phyloP scores from a whole-genome alignment of 1,140 invertebrate species.

The Drusus annulatus region DNA sequence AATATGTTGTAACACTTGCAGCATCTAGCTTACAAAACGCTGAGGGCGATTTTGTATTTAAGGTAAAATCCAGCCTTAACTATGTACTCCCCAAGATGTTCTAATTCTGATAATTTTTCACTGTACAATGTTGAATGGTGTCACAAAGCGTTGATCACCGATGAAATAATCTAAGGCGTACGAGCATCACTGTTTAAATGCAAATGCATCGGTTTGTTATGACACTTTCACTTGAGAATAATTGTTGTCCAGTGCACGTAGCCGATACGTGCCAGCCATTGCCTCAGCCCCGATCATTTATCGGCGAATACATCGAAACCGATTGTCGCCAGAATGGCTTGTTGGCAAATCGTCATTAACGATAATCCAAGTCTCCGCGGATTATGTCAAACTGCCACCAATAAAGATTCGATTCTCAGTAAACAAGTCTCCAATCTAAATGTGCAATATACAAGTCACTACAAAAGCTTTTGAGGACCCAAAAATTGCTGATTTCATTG shows the following conservation, averaged over 20 bases:
- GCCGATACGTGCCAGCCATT: conserved; percentile 12
- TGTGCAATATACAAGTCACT: no score
- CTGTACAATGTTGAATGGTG: not conserved
- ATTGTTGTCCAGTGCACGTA: conserved; percentile 35
- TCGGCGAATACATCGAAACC: conserved; percentile 13
- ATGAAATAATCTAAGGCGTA: conserved; percentile 13
- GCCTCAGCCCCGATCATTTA: conserved; percentile 27
- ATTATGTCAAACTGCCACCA: no score
- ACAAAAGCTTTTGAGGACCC: no score
- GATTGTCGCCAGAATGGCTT: conserved; percentile 26
- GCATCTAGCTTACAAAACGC: not conserved
- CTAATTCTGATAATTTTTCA: not conserved
- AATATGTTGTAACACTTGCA: no score
- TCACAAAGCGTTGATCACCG: not conserved
- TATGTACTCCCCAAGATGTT: not conserved
- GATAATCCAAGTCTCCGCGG: no score
- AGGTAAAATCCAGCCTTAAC: not conserved
- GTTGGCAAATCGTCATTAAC: conserved; percentile 23
- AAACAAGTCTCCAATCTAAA: no score
- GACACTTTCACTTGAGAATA: conserved; percentile 34
- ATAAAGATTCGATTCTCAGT: no score
- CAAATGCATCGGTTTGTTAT: conserved; percentile 35
- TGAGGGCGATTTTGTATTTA: not conserved
- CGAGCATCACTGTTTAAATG: conserved; percentile 2
- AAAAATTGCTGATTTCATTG: no score